These are phyloP conservation scores for Prunella strophiata DNA, from an alignment of 2,797 vertebrate genomes.

Conservation along the genomic window DNA sequence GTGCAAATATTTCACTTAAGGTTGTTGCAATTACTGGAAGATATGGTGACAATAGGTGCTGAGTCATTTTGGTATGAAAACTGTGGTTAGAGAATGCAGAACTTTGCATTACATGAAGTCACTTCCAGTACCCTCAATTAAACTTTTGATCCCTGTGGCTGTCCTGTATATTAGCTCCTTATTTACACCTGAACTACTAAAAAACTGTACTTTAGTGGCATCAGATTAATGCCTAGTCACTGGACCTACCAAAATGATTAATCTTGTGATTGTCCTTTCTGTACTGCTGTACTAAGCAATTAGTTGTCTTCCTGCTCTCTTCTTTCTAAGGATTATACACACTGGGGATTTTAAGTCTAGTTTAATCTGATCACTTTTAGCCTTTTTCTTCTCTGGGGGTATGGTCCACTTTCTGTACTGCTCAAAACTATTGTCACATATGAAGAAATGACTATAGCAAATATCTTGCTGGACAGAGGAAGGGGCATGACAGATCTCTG, in stretches of 20 bases:
- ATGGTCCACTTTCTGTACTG: neutral
- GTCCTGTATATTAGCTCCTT: neutral
- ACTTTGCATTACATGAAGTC: neutral
- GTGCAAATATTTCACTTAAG: slow-evolving; percentile 20
- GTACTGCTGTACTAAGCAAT: neutral
- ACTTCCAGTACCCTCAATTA: neutral
- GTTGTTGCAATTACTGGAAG: slow-evolving; percentile 50
- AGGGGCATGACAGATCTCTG: neutral
- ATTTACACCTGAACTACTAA: neutral
- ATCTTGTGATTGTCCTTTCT: neutral
- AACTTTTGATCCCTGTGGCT: neutral
- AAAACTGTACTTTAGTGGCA: neutral
- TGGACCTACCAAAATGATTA: neutral
- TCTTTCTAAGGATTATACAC: neutral
- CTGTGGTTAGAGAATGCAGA: slow-evolving; percentile 2
- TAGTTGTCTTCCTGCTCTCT: neutral
- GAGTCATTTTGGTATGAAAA: neutral
- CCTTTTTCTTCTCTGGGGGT: neutral
- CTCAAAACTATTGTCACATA: neutral
- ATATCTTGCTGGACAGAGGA: neutral
- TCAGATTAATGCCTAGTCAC: neutral
- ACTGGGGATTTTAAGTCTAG: neutral
- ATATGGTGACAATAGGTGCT: neutral
- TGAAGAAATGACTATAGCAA: neutral
- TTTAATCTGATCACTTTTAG: neutral